Evolutionary conservation across 1,140 invertebrate species (phyloP).

Genomic region (Conus betulinus): DNA sequence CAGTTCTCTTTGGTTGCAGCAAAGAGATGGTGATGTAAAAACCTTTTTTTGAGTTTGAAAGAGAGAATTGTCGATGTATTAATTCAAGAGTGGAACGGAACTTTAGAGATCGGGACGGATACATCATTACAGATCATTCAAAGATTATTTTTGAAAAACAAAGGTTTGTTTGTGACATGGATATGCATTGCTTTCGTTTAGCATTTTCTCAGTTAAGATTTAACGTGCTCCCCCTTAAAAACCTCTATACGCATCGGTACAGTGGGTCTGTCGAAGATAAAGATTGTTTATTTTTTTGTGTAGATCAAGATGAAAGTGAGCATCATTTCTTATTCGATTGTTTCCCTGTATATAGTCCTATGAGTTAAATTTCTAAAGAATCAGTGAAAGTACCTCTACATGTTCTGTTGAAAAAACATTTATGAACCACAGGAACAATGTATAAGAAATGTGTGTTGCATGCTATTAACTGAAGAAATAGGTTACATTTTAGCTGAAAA

Average conservation of each 20-base stretch:
- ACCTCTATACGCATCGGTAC: not conserved
- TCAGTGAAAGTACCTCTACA: too few relatives aligned
- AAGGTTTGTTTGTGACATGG: not conserved
- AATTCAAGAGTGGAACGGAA: not conserved
- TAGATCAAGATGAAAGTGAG: not conserved
- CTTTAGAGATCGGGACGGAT: not conserved
- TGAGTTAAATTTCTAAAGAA: too few relatives aligned
- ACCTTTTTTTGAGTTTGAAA: not conserved
- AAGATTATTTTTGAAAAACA: not conserved
- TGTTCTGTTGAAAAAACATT: too few relatives aligned
- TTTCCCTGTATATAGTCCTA: too few relatives aligned
- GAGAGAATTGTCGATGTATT: not conserved
- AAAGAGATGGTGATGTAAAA: not conserved
- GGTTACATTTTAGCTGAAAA: too few relatives aligned
- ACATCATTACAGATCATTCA: not conserved
- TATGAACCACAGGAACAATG: too few relatives aligned
- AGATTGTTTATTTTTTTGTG: not conserved
- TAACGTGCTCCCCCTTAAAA: not conserved
- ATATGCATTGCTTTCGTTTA: not conserved
- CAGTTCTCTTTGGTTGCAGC: not conserved
- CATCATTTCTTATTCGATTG: not conserved
- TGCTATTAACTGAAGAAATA: too few relatives aligned
- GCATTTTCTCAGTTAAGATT: not conserved
- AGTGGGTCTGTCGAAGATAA: not conserved
- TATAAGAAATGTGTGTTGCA: too few relatives aligned